A percentile compares a stretch with the other conserved stretches of the same genome.
These are phyloP conservation scores for Agrotis ipsilon DNA, from an alignment of 2,888 invertebrate genomes.

Conservation along the genomic window DNA sequence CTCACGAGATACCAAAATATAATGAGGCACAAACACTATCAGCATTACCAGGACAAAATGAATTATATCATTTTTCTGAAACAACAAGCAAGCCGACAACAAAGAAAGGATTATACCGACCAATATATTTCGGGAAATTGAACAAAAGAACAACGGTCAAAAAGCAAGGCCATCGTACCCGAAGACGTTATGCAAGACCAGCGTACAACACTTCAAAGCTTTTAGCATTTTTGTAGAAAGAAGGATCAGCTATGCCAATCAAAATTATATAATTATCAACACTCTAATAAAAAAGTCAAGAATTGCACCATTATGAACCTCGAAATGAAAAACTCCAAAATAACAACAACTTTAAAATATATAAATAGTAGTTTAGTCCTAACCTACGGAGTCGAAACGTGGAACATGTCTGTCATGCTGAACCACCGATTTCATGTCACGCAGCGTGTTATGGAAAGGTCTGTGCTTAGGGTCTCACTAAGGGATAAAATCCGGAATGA, in stretches of 20 bases:
- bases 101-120: neutral
- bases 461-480: too few species aligned
- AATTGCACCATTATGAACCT: neutral
- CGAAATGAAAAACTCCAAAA: neutral
- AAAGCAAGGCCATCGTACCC: neutral
- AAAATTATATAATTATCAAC: slow-evolving; percentile 11
- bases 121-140: too few species aligned
- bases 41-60: neutral
- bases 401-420: too few species aligned
- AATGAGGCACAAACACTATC: neutral
- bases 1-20: too few species aligned
- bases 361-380: too few species aligned
- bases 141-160: neutral
- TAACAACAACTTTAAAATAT: too few species aligned
- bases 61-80: neutral
- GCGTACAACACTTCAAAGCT: neutral
- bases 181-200: neutral
- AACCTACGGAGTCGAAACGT: too few species aligned
- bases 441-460: too few species aligned
- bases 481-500: too few species aligned
- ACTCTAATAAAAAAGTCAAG: neutral
- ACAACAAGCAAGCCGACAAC: neutral
- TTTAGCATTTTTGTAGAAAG: slow-evolving; percentile 12
- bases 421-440: too few species aligned
- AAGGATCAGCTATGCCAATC: neutral